phyloP scores from a whole-genome alignment of 1,140 invertebrate genomes.

The Magallana gigas region DNA sequence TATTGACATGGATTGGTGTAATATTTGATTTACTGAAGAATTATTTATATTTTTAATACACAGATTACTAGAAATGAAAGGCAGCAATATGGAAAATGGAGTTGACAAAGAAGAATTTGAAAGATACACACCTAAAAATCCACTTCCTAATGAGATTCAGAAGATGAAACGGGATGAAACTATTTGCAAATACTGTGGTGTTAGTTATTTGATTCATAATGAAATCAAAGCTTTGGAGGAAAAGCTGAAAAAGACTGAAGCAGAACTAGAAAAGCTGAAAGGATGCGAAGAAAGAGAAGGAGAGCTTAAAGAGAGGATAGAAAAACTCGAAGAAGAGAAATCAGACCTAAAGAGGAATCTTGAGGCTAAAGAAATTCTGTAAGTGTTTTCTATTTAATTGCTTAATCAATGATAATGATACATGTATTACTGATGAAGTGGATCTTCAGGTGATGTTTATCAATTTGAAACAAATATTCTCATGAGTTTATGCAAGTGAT shows the following conservation, averaged over 20 bases:
- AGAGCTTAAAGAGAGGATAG: constrained; percentile 61
- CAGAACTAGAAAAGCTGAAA: constrained; percentile 68
- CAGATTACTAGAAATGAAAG: neutral
- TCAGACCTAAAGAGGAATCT: constrained; percentile 52
- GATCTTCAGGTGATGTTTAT: too few species aligned
- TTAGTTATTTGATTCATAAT: constrained; percentile 79
- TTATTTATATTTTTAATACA: too few species aligned
- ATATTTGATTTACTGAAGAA: too few species aligned
- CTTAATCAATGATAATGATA: too few species aligned
- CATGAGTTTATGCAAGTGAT: too few species aligned
- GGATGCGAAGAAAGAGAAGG: constrained; percentile 68
- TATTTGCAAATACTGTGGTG: constrained; percentile 78
- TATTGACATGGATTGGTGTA: too few species aligned
- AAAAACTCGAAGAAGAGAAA: constrained; percentile 54
- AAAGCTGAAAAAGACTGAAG: constrained; percentile 67
- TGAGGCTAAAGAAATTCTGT: constrained; percentile 59
- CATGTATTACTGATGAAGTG: too few species aligned
- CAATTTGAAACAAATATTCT: too few species aligned
- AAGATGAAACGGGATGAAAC: constrained; percentile 76
- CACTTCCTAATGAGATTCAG: constrained; percentile 75
- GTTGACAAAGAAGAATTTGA: constrained; percentile 62
- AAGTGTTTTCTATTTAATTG: constrained; percentile 36
- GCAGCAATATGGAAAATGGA: constrained; percentile 30
- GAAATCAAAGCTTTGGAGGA: constrained; percentile 78
- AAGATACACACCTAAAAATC: constrained; percentile 73